A percentile compares a stretch with the other conserved stretches of the same genome.
Evolutionary conservation across 35 echinoderm and acorn worm genomes (phyloP).

Genomic region (Heliocidaris erythrogramma): DNA sequence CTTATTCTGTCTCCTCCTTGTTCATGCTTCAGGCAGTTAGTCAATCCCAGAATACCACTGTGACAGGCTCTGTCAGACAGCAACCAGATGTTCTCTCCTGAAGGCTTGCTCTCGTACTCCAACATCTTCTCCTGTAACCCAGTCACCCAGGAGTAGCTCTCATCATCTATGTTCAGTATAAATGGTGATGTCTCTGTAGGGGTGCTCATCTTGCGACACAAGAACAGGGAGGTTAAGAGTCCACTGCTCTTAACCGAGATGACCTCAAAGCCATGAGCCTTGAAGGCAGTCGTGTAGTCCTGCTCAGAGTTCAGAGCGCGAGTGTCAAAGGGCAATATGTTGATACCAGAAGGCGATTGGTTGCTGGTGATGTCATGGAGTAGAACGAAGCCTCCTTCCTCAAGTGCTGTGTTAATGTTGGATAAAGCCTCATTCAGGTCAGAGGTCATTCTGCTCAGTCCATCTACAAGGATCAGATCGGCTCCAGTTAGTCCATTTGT

Average conservation of each 20-base stretch:
- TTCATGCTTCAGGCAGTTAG: constrained; percentile 82
- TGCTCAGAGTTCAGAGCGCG: background rate
- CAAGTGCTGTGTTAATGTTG: constrained; percentile 58
- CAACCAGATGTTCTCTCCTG: constrained; percentile 73
- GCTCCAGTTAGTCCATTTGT: constrained; percentile 58
- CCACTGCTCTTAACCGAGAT: constrained; percentile 62
- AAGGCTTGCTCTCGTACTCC: constrained; percentile 3
- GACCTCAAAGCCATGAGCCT: constrained; percentile 66
- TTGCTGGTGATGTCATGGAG: constrained; percentile 72
- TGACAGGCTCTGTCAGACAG: constrained; percentile 58
- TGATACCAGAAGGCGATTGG: constrained; percentile 31
- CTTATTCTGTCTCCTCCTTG: constrained; percentile 78
- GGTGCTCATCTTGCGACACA: constrained; percentile 58
- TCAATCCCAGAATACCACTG: constrained; percentile 82
- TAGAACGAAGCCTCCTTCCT: constrained; percentile 71
- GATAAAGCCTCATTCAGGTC: constrained; percentile 55
- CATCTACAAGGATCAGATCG: constrained; percentile 65
- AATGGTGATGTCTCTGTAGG: background rate
- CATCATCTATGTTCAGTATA: constrained; percentile 33
- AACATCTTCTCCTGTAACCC: constrained; percentile 59
- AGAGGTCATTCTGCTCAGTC: constrained; percentile 54
- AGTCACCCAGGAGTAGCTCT: constrained; percentile 71
- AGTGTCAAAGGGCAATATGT: background rate
- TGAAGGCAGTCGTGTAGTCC: constrained; percentile 50
- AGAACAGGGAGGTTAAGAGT: constrained; percentile 65